These are phyloP conservation scores for Morpho deidamia DNA, from an alignment of 2,888 invertebrate species.

Conservation along the genomic window DNA sequence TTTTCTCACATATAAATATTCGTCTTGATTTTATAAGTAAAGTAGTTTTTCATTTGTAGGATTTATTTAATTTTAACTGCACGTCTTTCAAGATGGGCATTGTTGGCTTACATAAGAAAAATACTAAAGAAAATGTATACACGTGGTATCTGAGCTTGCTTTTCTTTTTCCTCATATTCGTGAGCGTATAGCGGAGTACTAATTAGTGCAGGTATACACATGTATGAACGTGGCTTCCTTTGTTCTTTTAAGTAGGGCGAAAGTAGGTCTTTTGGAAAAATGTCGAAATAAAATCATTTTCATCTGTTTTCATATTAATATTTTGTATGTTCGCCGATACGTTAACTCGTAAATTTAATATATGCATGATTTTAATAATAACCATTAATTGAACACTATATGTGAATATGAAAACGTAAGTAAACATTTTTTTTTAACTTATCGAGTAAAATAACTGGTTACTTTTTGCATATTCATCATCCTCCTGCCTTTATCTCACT, in stretches of 20 bases:
- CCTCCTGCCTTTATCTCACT: too few relatives aligned
- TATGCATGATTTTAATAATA: too few relatives aligned
- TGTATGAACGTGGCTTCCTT: slow-evolving; percentile 20
- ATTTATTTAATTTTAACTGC: neutral
- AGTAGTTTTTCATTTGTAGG: too few relatives aligned
- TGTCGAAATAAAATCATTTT: slow-evolving; percentile 21
- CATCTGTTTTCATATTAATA: neutral
- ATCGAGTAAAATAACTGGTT: too few relatives aligned
- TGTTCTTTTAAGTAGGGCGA: slow-evolving; percentile 25
- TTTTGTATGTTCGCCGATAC: too few relatives aligned
- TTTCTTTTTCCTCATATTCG: slow-evolving; percentile 24
- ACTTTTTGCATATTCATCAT: too few relatives aligned
- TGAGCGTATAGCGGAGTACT: slow-evolving; percentile 26
- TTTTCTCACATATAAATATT: too few relatives aligned
- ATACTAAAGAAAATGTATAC: slow-evolving; percentile 16
- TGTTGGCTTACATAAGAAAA: slow-evolving; percentile 10
- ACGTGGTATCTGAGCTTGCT: slow-evolving; percentile 14
- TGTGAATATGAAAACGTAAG: too few relatives aligned
- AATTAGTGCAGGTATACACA: slow-evolving; percentile 27
- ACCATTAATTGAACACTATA: too few relatives aligned
- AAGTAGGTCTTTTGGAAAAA: slow-evolving; percentile 18
- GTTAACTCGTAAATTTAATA: too few relatives aligned
- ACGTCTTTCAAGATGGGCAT: neutral
- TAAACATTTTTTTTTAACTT: too few relatives aligned
- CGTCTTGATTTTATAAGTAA: too few relatives aligned